Evolutionary conservation across 1,140 invertebrate genomes (phyloP).

Genomic region (Drosophila kanapiae): DNA sequence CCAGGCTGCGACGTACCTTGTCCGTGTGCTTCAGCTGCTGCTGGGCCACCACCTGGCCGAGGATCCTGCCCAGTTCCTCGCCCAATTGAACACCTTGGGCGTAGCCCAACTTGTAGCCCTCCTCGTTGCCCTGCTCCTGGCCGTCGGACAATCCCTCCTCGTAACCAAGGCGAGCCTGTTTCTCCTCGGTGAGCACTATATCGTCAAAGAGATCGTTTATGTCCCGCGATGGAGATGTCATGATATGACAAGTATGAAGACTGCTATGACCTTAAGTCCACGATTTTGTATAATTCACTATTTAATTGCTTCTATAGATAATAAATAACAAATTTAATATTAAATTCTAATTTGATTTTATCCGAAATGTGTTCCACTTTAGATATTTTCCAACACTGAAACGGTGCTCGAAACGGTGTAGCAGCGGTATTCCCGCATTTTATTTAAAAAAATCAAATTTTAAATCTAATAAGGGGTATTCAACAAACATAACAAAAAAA

Average conservation of each 20-base stretch:
- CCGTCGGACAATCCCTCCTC: conserved; percentile 88
- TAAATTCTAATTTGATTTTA: background rate
- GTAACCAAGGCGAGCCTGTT: conserved; percentile 86
- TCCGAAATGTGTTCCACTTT: conserved; percentile 18
- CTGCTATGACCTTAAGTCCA: too few relatives aligned
- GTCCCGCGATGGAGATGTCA: conserved; percentile 82
- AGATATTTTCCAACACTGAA: conserved; percentile 44
- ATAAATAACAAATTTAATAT: too few relatives aligned
- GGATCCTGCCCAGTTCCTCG: conserved; percentile 88
- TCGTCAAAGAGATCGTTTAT: conserved; percentile 89
- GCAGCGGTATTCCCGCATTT: background rate
- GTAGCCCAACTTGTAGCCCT: conserved; percentile 89
- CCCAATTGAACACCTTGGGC: conserved; percentile 89
- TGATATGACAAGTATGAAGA: conserved; percentile 7
- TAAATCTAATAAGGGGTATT: background rate
- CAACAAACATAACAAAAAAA: background rate
- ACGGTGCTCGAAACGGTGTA: background rate
- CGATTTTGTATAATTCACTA: background rate
- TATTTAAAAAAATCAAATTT: background rate
- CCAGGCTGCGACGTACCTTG: conserved; percentile 86
- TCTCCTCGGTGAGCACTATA: conserved; percentile 88
- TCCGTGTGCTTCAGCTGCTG: conserved; percentile 63
- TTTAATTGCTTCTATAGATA: fast-evolving
- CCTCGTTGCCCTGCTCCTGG: conserved; percentile 86
- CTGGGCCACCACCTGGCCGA: conserved; percentile 85